Conservation (phyloP, 2,797 vertebrate species). For the Hipposideros larvatus region DNA sequence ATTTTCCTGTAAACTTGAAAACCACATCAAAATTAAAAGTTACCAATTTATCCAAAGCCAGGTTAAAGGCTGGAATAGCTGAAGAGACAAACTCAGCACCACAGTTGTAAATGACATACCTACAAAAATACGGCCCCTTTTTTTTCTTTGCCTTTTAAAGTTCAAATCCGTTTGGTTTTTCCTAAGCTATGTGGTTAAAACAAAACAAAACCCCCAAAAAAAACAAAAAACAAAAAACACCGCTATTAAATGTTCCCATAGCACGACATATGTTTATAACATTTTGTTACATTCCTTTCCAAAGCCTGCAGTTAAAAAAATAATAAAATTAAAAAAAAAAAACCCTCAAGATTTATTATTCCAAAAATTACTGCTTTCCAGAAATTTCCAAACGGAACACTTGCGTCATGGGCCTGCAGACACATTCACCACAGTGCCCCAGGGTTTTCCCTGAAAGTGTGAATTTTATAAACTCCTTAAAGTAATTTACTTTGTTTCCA, state of each 20-base stretch:
- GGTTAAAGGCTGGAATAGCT: neutral
- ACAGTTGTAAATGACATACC: neutral
- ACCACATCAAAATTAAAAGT: neutral
- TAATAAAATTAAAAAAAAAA: neutral
- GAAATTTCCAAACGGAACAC: slow-evolving; percentile 73
- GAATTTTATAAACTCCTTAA: slow-evolving; percentile 55
- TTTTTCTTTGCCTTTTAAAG: neutral
- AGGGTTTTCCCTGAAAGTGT: neutral
- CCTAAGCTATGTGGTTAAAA: neutral
- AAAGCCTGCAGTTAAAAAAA: neutral
- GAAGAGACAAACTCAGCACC: neutral
- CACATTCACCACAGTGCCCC: neutral
- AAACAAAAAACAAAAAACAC: neutral
- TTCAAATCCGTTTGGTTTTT: neutral
- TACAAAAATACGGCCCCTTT: neutral
- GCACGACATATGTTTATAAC: neutral
- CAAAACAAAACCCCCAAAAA: neutral
- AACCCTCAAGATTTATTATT: neutral
- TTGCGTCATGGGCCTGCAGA: slow-evolving; percentile 51
- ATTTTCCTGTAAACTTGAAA: neutral
- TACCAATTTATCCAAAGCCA: neutral
- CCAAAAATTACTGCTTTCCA: slow-evolving; percentile 74
- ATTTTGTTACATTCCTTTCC: slow-evolving; percentile 47
- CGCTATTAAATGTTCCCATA: neutral
- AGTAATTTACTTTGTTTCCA: neutral